phyloP scores from a whole-genome alignment of 2,888 invertebrate species.

The Microplitis manilae region DNA sequence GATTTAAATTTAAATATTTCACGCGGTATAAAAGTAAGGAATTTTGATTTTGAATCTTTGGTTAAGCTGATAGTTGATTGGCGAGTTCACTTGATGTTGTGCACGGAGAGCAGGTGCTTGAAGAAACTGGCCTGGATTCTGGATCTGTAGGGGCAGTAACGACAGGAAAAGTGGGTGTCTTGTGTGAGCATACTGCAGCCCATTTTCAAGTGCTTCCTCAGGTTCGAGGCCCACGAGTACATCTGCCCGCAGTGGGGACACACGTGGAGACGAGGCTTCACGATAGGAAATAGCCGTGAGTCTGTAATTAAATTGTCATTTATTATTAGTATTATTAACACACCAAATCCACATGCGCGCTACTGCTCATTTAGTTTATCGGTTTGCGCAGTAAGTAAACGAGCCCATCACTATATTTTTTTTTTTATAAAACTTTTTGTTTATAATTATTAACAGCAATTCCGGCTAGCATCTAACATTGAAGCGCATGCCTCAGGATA shows the following conservation, averaged over 20 bases:
- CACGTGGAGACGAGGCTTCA: conserved; percentile 67
- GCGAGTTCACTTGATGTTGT: conserved; percentile 66
- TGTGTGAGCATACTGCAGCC: conserved; percentile 70
- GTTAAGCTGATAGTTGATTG: conserved; percentile 7
- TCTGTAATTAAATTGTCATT: conserved; percentile 61
- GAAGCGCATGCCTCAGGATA: conserved; percentile 63
- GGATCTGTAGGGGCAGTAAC: conserved; percentile 71
- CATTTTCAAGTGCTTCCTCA: conserved; percentile 69
- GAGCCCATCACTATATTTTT: background rate
- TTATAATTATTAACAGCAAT: conserved; percentile 47
- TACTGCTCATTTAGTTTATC: background rate
- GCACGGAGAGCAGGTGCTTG: conserved; percentile 69
- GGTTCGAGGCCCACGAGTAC: conserved; percentile 71
- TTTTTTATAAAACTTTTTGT: background rate
- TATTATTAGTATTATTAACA: conserved; percentile 39
- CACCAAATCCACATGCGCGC: too few species aligned
- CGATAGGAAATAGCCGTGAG: conserved; percentile 68
- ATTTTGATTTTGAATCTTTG: conserved; percentile 19
- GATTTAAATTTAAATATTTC: background rate
- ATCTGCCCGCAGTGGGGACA: conserved; percentile 71
- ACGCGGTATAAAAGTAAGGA: background rate
- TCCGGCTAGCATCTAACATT: conserved; percentile 57
- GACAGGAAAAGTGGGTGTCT: conserved; percentile 72
- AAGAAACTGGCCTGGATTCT: conserved; percentile 70
- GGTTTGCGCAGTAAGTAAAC: background rate